Evolutionary conservation across 2,797 vertebrate genomes (phyloP).

Genomic region (Bryconaethiops microstoma): DNA sequence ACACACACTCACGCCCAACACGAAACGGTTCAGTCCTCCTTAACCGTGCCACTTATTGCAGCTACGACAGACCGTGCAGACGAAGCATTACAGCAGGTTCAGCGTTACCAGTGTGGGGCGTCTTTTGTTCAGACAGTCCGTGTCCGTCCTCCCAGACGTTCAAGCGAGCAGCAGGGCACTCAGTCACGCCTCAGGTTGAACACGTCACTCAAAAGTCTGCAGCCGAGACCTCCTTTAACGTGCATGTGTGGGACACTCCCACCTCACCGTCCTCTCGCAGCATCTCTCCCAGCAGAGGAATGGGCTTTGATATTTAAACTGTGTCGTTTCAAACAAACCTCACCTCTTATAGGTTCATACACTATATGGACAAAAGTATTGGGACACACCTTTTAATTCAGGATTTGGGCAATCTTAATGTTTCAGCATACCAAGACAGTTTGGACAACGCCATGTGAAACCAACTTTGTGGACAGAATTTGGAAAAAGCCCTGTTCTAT

Average conservation of each 20-base stretch:
- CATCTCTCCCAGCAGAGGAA: no score
- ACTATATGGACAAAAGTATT: no score
- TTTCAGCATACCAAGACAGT: no score
- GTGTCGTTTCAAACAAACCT: background rate
- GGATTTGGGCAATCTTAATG: no score
- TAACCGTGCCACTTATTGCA: conserved; percentile 8
- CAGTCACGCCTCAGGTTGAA: conserved; percentile 78
- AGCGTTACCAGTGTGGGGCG: background rate
- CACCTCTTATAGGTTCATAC: no score
- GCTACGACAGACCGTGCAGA: background rate
- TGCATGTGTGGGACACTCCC: conserved; percentile 37
- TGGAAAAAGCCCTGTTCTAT: no score
- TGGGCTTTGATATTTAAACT: background rate
- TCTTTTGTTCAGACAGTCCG: conserved; percentile 49
- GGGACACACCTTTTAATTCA: no score
- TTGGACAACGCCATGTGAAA: no score
- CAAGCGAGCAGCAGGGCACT: conserved; percentile 71
- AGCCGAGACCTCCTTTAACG: conserved; percentile 26
- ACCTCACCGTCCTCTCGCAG: conserved; percentile 7
- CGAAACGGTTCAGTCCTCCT: conserved; percentile 9
- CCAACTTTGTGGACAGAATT: no score
- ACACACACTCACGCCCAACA: background rate
- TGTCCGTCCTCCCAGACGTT: conserved; percentile 16
- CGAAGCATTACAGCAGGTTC: background rate
- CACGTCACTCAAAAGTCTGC: conserved; percentile 88